Evolutionary conservation across 2,888 invertebrate genomes (phyloP).

Genomic region (Ecdyonurus torrentis): DNA sequence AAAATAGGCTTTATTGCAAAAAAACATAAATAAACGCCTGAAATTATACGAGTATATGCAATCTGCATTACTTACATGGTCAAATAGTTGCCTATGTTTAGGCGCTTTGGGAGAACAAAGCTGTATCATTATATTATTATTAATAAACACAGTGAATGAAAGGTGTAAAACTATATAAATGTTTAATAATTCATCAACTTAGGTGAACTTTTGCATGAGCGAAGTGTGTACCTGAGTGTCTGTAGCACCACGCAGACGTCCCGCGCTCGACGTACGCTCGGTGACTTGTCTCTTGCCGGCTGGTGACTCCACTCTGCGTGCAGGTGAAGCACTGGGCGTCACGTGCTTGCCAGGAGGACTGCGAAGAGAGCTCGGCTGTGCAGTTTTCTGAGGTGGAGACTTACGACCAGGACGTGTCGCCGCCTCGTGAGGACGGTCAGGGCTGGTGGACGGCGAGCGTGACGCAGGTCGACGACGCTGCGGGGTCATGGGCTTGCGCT

Average conservation of each 20-base stretch:
- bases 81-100: no score
- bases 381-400: background rate
- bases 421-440: constrained; percentile 6
- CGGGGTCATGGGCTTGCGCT: background rate
- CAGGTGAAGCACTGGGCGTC: background rate
- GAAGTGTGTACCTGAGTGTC: background rate
- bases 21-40: no score
- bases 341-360: constrained; percentile 2
- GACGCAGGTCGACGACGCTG: background rate
- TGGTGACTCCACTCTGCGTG: constrained; percentile 4
- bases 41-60: no score
- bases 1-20: no score
- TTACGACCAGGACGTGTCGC: background rate
- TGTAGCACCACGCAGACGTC: background rate
- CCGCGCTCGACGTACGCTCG: constrained; percentile 6
- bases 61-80: no score
- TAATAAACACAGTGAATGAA: no score
- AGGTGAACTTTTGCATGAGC: no score
- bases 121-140: no score
- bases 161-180: no score
- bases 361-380: background rate
- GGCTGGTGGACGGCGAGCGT: constrained; percentile 9
- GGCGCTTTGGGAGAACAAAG: no score
- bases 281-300: background rate
- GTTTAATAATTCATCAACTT: no score